Base-by-base conservation (phyloP, 2,888 invertebrate species). In the Lamellibrachia satsuma region DNA sequence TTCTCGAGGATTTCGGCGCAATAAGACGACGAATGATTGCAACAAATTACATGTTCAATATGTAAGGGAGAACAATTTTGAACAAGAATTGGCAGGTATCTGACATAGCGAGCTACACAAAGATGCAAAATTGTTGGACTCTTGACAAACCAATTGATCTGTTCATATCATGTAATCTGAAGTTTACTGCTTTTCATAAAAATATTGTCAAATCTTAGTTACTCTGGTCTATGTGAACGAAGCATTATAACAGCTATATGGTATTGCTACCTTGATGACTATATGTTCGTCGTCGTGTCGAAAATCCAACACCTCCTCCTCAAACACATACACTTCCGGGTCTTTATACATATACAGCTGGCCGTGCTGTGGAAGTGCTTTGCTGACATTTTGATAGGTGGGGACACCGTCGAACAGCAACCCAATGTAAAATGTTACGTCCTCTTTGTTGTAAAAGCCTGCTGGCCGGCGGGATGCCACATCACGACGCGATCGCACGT, bases 391-490 rank as follows among this genome's bases (percentile, higher is more conserved):
- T n/a, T 91, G 57, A 90, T 94, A 94, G 15, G 90, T 91, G 51
- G 55, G 75, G 9, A 93, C 93, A 3, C 94, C 94, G 91, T 94
- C 94, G 7, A 94, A 91, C 27, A 60, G 52, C 75, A 94, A 93
- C 39, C 94, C 94, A 27, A 94, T 90, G 92, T 92, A 94, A 93
- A 94, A 94, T 57, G 90, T 51, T 9, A 93, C 90, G n/a, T 92
- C 91, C 8, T 93, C 93, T 22, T 52, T 9, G 75, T 75, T 75
- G 22, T 75, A 75, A 6, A 15, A 22, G 75, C 75, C 75, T 39
- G 39, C 39, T 39, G 39, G 39, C 39, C 39, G 39, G 39, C 39
- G 39, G 39, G 39, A 39, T 39, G 39, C 39, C 75, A 75, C 75
- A 22, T 22, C 75, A 75, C 75, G 75, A 75, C 75, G 75, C n/a